Percentiles rank a stretch among this genome's conserved stretches.
Conservation (phyloP, 1,140 invertebrate species). For the Drosophila jambulina region DNA sequence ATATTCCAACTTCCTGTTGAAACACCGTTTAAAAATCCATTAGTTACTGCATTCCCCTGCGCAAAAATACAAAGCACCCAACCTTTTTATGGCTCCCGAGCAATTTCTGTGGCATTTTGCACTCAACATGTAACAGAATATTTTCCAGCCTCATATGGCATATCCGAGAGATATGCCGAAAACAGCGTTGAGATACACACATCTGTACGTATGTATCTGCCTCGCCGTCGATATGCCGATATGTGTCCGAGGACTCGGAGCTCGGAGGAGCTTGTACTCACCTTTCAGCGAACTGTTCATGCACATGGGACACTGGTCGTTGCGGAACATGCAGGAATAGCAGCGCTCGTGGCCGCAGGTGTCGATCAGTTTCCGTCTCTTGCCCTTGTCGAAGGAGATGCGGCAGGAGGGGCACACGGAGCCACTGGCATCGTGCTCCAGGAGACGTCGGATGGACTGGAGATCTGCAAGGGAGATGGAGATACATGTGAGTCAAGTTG, state of each 20-base stretch:
- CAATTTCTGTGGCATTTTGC: constrained; percentile 45
- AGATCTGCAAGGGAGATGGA: constrained; percentile 88
- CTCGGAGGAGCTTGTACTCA: constrained; percentile 41
- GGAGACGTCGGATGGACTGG: constrained; percentile 87
- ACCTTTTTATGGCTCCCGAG: constrained; percentile 5
- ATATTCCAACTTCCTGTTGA: neutral
- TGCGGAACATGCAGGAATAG: constrained; percentile 96
- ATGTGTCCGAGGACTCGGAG: neutral
- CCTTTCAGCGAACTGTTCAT: constrained; percentile 85
- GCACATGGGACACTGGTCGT: constrained; percentile 95
- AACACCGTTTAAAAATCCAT: constrained; percentile 3
- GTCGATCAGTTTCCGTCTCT: constrained; percentile 96
- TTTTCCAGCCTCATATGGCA: constrained; percentile 61
- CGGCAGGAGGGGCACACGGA: constrained; percentile 92
- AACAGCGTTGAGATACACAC: constrained; percentile 22
- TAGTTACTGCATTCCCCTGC: constrained; percentile 9
- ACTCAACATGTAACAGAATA: constrained; percentile 63
- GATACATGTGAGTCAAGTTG: constrained; percentile 22
- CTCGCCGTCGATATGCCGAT: constrained; percentile 2
- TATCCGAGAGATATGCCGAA: constrained; percentile 54
- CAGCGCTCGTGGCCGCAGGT: constrained; percentile 97
- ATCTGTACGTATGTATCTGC: neutral
- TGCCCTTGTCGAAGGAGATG: constrained; percentile 97
- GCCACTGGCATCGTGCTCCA: constrained; percentile 86
- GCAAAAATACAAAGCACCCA: constrained; percentile 24